These are phyloP conservation scores for Aspidoscelis tigris DNA, from an alignment of 2,113 vertebrate genomes.

Conservation along the genomic window DNA sequence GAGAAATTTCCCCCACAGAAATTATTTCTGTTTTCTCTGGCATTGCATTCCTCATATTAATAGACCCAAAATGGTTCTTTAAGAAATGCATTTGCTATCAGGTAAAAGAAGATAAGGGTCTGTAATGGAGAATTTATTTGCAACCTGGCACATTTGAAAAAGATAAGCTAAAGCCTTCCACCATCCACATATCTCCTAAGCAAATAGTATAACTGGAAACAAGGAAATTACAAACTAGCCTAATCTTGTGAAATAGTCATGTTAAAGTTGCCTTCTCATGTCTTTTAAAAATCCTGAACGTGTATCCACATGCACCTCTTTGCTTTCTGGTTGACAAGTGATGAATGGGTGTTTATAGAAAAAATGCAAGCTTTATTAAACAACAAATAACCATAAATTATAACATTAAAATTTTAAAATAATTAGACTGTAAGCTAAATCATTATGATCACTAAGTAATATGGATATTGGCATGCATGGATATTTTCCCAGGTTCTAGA, in stretches of 20 bases:
- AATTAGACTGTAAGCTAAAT: not conserved
- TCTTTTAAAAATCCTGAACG: not conserved
- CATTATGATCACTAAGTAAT: not conserved
- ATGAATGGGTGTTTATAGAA: not conserved
- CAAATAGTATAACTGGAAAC: not conserved
- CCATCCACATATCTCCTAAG: not conserved
- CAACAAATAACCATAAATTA: not conserved
- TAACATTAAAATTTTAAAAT: not conserved
- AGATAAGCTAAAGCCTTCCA: not conserved
- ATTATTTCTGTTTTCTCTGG: not conserved
- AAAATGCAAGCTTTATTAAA: slow-evolving; percentile 17
- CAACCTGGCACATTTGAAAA: too few relatives aligned
- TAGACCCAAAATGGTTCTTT: too few relatives aligned
- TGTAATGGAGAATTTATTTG: too few relatives aligned
- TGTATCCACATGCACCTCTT: not conserved
- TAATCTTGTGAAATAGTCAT: not conserved
- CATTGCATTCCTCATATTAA: not conserved
- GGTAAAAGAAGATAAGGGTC: too few relatives aligned
- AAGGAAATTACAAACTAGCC: not conserved
- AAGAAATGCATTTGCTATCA: too few relatives aligned
- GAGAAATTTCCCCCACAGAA: not conserved
- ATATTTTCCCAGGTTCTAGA: not conserved
- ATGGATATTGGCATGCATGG: not conserved
- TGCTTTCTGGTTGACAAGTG: not conserved
- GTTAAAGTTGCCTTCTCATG: not conserved